These are phyloP conservation scores for Cyprinodon tularosa DNA, from an alignment of 2,113 vertebrate species.

Conservation along the genomic window DNA sequence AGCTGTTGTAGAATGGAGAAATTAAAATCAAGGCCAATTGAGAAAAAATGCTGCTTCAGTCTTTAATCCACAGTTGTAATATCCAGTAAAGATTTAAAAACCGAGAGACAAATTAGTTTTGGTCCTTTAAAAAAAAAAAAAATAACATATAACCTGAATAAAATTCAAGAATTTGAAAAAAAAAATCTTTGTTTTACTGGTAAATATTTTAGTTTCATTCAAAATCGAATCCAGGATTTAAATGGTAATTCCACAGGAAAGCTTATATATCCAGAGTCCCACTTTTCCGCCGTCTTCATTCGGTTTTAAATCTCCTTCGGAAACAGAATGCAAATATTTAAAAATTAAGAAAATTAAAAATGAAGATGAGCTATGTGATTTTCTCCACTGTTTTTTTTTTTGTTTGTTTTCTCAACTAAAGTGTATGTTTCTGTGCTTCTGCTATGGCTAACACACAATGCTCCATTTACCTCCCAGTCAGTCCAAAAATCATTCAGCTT, in stretches of 20 bases:
- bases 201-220: conserved; percentile 35
- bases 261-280: conserved; percentile 73
- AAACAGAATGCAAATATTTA: conserved; percentile 38
- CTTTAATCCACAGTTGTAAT: conserved; percentile 75
- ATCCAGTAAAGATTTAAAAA: conserved; percentile 75
- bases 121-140: conserved; percentile 64
- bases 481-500: conserved; percentile 13
- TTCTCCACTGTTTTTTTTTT: conserved; percentile 55
- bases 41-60: conserved; percentile 65
- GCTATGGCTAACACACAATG: conserved; percentile 30
- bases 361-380: conserved; percentile 62
- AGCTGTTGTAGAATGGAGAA: conserved; percentile 47
- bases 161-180: conserved; percentile 53
- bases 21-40: conserved; percentile 57
- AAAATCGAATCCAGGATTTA: conserved; percentile 70
- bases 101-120: conserved; percentile 68
- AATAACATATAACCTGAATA: conserved; percentile 33
- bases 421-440: conserved; percentile 38
- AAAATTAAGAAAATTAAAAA: conserved; percentile 40
- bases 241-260: conserved; percentile 78
- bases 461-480: conserved; percentile 28
- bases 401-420: conserved; percentile 13
- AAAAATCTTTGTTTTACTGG: conserved; percentile 39
- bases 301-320: conserved; percentile 66
- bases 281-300: conserved; percentile 66